Percentiles rank a stretch among this genome's conserved stretches.
phyloP scores from a whole-genome alignment of 2,113 vertebrate genomes.

The Vireo altiloquus region DNA sequence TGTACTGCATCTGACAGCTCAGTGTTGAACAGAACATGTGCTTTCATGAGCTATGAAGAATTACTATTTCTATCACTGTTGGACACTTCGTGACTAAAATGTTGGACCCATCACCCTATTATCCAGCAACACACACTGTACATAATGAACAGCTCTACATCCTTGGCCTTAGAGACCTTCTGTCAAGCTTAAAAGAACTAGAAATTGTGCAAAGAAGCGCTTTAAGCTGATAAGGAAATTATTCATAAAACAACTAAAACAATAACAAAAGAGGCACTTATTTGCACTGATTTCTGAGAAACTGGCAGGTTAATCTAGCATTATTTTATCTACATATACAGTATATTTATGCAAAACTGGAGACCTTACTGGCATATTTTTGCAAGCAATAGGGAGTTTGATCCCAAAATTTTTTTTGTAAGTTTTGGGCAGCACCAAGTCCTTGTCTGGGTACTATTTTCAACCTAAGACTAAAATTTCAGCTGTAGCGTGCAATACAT shows the following conservation, averaged over 20 bases:
- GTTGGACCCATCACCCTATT: neutral
- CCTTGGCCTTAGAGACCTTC: neutral
- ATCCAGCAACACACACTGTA: neutral
- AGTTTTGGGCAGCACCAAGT: neutral
- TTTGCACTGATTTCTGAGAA: neutral
- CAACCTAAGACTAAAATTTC: constrained; percentile 33
- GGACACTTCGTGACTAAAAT: neutral
- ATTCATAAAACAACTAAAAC: neutral
- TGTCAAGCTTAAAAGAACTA: neutral
- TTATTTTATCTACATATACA: neutral
- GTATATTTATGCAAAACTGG: neutral
- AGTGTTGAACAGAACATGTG: neutral
- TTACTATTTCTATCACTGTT: neutral
- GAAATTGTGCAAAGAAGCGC: neutral
- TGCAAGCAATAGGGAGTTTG: neutral
- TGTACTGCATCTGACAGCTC: neutral
- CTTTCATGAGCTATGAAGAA: neutral
- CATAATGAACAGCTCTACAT: neutral
- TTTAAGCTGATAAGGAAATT: neutral
- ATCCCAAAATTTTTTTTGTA: neutral
- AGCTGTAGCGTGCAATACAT: constrained; percentile 30
- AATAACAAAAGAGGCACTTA: neutral
- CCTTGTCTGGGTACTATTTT: constrained; percentile 26
- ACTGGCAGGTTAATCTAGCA: neutral
- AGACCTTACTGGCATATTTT: neutral